Percentiles rank a stretch among this genome's conserved stretches.
phyloP scores from a whole-genome alignment of 1,140 invertebrate species.

The Chymomyza costata region DNA sequence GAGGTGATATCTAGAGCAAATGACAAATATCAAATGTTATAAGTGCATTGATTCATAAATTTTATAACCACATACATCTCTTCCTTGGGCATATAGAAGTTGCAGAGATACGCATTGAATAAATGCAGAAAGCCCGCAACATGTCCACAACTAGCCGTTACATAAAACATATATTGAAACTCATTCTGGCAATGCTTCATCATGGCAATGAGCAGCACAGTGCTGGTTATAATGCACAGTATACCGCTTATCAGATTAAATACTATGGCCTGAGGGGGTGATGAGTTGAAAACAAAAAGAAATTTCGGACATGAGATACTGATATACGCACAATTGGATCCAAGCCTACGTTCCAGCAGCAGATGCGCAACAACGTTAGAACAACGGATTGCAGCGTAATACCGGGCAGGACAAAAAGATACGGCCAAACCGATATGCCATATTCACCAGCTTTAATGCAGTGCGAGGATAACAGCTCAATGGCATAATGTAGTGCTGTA shows the following conservation, averaged over 20 bases:
- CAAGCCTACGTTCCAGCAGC: constrained; percentile 38
- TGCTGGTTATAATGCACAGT: constrained; percentile 11
- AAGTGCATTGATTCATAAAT: no score
- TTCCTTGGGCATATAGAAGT: constrained; percentile 29
- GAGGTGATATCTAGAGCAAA: no score
- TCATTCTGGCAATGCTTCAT: constrained; percentile 37
- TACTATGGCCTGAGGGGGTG: constrained; percentile 38
- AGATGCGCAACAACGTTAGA: constrained; percentile 20
- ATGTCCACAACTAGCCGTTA: constrained; percentile 17
- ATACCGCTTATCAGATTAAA: constrained; percentile 41
- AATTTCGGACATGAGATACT: no score
- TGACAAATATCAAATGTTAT: no score
- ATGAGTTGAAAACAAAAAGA: no score
- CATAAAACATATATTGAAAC: constrained; percentile 24
- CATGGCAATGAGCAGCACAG: constrained; percentile 30
- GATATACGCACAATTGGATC: constrained; percentile 55
- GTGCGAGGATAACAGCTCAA: constrained; percentile 20
- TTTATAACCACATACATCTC: constrained; percentile 59
- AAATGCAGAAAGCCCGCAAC: constrained; percentile 44
- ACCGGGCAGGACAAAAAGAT: constrained; percentile 24
- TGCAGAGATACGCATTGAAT: constrained; percentile 38
- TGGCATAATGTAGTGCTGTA: constrained; percentile 15
- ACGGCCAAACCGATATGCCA: constrained; percentile 31
- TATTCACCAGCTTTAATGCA: constrained; percentile 43
- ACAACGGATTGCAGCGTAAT: constrained; percentile 22